phyloP scores from a whole-genome alignment of 2,888 invertebrate species.

The Eilema caniola region DNA sequence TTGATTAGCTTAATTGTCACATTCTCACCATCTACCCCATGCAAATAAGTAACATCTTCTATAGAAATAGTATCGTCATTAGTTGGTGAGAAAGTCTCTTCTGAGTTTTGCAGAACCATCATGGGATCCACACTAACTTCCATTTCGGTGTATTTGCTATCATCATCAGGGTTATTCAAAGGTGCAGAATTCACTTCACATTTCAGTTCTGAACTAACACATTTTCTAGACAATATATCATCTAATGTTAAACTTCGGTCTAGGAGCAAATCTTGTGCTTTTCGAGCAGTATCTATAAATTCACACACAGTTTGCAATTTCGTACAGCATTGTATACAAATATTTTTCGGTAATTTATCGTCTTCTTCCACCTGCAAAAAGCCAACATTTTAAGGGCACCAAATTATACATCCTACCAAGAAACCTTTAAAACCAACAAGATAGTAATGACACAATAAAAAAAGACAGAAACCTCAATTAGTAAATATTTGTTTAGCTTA shows the following conservation, averaged over 20 bases:
- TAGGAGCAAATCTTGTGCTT: constrained; percentile 88
- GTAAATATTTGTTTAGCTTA: constrained; percentile 90
- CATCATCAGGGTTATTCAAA: constrained; percentile 55
- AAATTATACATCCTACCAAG: neutral
- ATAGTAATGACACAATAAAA: neutral
- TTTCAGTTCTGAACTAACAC: constrained; percentile 22
- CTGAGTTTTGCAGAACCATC: constrained; percentile 88
- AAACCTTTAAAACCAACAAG: neutral
- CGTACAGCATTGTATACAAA: constrained; percentile 88
- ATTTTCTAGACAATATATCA: constrained; percentile 58
- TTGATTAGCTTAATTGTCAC: constrained; percentile 76
- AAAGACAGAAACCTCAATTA: constrained; percentile 84
- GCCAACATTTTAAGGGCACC: neutral
- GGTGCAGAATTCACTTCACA: constrained; percentile 45
- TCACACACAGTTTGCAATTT: constrained; percentile 89
- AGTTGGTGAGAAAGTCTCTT: constrained; percentile 63
- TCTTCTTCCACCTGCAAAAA: constrained; percentile 87
- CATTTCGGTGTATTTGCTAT: constrained; percentile 83
- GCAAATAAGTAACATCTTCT: constrained; percentile 63
- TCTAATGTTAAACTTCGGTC: constrained; percentile 72
- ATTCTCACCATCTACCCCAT: constrained; percentile 66
- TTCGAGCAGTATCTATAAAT: constrained; percentile 89
- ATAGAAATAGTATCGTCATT: constrained; percentile 45
- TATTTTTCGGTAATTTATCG: constrained; percentile 90
- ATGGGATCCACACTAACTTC: constrained; percentile 91